These are phyloP conservation scores for Zaprionus obscuricornis DNA, from an alignment of 2,888 invertebrate species.

Conservation along the genomic window DNA sequence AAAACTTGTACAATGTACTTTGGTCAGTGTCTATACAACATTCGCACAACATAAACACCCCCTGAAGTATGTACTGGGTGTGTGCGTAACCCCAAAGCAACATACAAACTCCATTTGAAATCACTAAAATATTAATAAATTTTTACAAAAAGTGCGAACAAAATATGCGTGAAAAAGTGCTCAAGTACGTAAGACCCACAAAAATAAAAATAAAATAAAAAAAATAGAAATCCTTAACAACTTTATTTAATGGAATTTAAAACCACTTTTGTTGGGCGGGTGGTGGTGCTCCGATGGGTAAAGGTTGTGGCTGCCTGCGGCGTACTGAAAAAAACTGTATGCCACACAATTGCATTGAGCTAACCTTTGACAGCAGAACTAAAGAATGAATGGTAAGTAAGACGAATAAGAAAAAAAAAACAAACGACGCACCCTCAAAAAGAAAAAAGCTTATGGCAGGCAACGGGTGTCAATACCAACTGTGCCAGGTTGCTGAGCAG, in stretches of 20 bases:
- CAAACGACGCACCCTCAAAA: conserved; percentile 53
- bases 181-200: no score
- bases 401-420: conserved; percentile 8
- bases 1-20: neutral
- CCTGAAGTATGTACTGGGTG: neutral
- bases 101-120: conserved; percentile 78
- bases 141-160: conserved; percentile 81
- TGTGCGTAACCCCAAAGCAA: conserved; percentile 34
- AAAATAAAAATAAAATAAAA: no score
- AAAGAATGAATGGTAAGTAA: conserved; percentile 21
- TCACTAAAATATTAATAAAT: conserved; percentile 81
- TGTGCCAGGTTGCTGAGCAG: conserved; percentile 72
- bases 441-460: conserved; percentile 49
- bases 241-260: conserved; percentile 83
- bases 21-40: conserved; percentile 11
- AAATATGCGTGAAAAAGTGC: conserved; percentile 80
- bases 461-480: conserved; percentile 74
- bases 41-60: conserved; percentile 38
- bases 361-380: conserved; percentile 80
- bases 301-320: conserved; percentile 61
- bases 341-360: conserved; percentile 76
- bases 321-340: conserved; percentile 43
- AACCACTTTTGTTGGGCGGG: conserved; percentile 65
- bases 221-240: conserved; percentile 70
- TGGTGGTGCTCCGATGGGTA: conserved; percentile 44